Conservation (phyloP, 1,140 invertebrate genomes). For the Rhagoletis pomonella region DNA sequence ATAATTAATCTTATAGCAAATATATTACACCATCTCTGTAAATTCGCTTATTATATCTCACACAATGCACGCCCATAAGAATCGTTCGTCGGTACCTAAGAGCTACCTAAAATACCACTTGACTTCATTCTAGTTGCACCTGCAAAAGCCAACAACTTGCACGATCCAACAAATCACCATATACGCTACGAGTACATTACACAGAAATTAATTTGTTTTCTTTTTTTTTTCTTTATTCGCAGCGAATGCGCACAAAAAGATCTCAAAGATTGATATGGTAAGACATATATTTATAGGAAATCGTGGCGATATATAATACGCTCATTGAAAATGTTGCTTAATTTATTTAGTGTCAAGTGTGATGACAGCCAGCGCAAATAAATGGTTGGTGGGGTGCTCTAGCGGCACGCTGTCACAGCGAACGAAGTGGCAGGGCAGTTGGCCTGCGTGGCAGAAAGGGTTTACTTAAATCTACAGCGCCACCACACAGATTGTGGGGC, state of each 20-base stretch:
- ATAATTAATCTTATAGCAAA: slow-evolving; percentile 14
- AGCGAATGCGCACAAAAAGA: slow-evolving; percentile 22
- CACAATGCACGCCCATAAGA: background rate
- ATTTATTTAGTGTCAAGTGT: slow-evolving; percentile 51
- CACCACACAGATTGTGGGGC: too few species aligned
- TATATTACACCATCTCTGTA: background rate
- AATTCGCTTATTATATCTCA: background rate
- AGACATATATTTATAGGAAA: slow-evolving; percentile 45
- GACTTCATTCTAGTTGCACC: slow-evolving; percentile 15
- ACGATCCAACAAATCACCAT: slow-evolving; percentile 45
- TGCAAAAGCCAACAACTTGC: slow-evolving; percentile 6
- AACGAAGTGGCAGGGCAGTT: background rate
- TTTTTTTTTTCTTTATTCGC: background rate
- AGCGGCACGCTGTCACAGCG: background rate
- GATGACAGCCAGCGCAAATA: slow-evolving; percentile 37
- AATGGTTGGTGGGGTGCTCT: background rate
- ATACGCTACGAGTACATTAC: background rate
- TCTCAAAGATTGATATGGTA: slow-evolving; percentile 43
- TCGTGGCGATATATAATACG: slow-evolving; percentile 48
- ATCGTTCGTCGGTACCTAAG: background rate
- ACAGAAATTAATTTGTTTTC: slow-evolving; percentile 46
- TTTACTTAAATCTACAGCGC: background rate
- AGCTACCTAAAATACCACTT: slow-evolving; percentile 27
- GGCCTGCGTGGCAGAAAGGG: background rate
- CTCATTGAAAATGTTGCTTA: slow-evolving; percentile 43